Percentiles rank a stretch among this genome's conserved stretches.
phyloP scores from a whole-genome alignment of 2,888 invertebrate species.

The Drosophila ezoana region DNA sequence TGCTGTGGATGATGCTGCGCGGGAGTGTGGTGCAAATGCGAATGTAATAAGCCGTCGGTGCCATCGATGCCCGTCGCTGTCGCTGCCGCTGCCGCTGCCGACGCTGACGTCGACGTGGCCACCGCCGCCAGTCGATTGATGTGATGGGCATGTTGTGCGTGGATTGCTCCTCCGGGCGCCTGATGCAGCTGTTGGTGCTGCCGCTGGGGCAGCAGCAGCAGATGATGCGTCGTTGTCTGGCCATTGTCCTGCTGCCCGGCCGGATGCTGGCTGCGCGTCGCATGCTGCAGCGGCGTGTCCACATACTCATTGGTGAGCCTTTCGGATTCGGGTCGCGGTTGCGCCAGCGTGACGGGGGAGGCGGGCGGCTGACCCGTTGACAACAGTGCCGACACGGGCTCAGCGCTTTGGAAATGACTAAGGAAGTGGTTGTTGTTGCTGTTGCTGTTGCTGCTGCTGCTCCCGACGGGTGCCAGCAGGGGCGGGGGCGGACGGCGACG shows the following conservation, averaged over 20 bases:
- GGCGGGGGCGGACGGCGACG: slow-evolving; percentile 81
- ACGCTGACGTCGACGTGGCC: slow-evolving; percentile 41
- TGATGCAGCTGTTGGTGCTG: slow-evolving; percentile 83
- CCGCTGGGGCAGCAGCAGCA: slow-evolving; percentile 87
- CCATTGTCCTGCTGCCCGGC: slow-evolving; percentile 85
- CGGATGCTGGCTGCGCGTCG: slow-evolving; percentile 85
- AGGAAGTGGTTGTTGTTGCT: slow-evolving; percentile 75
- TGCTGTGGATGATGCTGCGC: slow-evolving; percentile 50
- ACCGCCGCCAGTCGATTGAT: slow-evolving; percentile 64
- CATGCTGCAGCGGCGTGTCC: slow-evolving; percentile 90
- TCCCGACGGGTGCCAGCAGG: slow-evolving; percentile 54
- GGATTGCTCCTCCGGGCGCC: slow-evolving; percentile 85
- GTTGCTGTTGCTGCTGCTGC: slow-evolving; percentile 55
- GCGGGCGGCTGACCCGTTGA: slow-evolving; percentile 79
- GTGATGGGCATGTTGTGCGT: slow-evolving; percentile 54
- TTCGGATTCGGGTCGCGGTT: slow-evolving; percentile 94
- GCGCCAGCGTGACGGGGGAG: slow-evolving; percentile 86
- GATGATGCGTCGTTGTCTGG: slow-evolving; percentile 86
- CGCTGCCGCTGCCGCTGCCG: slow-evolving; percentile 33
- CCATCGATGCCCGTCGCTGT: slow-evolving; percentile 71
- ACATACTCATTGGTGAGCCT: slow-evolving; percentile 96
- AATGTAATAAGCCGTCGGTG: slow-evolving; percentile 85
- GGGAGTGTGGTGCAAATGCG: slow-evolving; percentile 66
- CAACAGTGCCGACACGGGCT: slow-evolving; percentile 71
- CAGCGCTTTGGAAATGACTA: slow-evolving; percentile 84